Conservation (phyloP, 2,888 invertebrate genomes). For the Xestia sexstrigata region DNA sequence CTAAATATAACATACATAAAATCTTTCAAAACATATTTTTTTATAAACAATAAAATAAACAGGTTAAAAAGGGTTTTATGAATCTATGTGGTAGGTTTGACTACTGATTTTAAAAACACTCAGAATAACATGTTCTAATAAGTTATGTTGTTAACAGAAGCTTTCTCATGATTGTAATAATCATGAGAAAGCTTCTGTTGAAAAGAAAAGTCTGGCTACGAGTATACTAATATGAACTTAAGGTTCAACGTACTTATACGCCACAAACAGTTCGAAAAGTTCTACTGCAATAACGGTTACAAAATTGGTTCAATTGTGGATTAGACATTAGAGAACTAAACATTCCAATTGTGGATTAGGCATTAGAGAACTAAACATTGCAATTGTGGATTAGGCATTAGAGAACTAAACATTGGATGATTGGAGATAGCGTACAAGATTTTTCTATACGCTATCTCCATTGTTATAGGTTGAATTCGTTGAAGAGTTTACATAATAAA, state of each 20-base stretch:
- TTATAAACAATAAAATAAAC: conserved; percentile 47
- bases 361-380: too few relatives aligned
- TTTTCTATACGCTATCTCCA: neutral
- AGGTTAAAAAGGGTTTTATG: conserved; percentile 22
- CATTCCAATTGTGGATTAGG: too few relatives aligned
- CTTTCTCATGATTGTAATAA: too few relatives aligned
- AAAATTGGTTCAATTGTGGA: conserved; percentile 9
- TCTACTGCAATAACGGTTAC: neutral
- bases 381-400: neutral
- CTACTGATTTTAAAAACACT: neutral
- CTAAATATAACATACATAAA: conserved; percentile 59
- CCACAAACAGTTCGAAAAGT: neutral
- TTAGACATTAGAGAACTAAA: neutral
- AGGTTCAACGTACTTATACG: neutral
- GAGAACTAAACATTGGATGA: neutral
- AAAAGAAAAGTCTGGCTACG: conserved; percentile 1
- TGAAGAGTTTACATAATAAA: neutral
- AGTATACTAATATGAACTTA: conserved; percentile 27
- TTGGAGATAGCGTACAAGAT: neutral
- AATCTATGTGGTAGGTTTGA: conserved; percentile 3
- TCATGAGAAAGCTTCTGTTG: neutral
- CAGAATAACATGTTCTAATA: neutral
- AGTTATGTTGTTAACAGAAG: neutral
- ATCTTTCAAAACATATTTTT: conserved; percentile 48
- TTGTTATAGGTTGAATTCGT: neutral